Base-by-base conservation (phyloP, 2,797 vertebrate species). In the Acipenser oxyrinchus region DNA sequence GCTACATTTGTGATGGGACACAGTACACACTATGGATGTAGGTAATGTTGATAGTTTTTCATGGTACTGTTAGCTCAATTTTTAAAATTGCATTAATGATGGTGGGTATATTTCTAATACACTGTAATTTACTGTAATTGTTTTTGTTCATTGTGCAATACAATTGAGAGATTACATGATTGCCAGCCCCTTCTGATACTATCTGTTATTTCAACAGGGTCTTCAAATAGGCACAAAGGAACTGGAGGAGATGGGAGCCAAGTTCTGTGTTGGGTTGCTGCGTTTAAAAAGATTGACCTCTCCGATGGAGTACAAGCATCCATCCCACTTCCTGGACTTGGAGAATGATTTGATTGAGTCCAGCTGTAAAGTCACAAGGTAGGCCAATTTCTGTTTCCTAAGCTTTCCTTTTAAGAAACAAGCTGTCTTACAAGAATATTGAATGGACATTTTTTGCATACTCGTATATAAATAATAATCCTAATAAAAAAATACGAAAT, bases 201-300 rank as follows among this genome's bases (percentile, higher is more conserved):
- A 37, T 37, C 37, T 37, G 37, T 37, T 37, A 37, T 37, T 37
- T 37, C 5, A 37, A 37, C 82, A 97, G 95, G 94, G 95, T 62
- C 88, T 95, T 71, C 96, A 99, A 75, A 96, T 98, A 48, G 93
- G 96, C 57, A 97, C 96, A 75, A 89, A 84, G 83, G 95, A 99
- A 84, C 82, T 99, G 70, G 96, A 99, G 82, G 96, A 99, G 85
- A 98, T 99, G 96, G 96, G 96, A 76, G 91, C 94, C 72, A 97
- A 96, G 81, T 97, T 99, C 86, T 98, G 96, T 72, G 75, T 93
- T 83, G 93, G 89, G 72, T 87, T 99, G 73, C 87, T 98, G 72
- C 92, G 89, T 81, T 89, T 99, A 69, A 95, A 93, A 83, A 90
- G 92, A 75, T 72, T 93, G 79, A 87, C 92, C 1, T 90, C 89